Evolutionary conservation across 1,140 invertebrate genomes (phyloP).

Genomic region (Ectropis grisescens): DNA sequence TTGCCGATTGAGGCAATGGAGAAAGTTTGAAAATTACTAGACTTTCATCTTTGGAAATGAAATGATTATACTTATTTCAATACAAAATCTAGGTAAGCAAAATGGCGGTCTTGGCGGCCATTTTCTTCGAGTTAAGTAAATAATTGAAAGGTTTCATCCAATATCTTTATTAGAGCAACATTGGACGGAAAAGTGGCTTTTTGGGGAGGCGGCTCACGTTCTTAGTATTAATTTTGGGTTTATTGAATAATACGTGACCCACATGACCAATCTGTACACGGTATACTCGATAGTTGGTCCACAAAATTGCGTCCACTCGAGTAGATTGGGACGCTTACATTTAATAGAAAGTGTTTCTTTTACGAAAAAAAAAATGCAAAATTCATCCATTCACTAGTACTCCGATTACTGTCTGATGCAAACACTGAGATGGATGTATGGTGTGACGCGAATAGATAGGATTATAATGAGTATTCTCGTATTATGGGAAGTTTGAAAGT

Average conservation of each 20-base stretch:
- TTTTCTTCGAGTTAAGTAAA: no score
- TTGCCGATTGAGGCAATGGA: slow-evolving; percentile 13
- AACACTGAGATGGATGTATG: no score
- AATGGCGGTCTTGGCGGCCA: not conserved
- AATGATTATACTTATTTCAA: slow-evolving; percentile 18
- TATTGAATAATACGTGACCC: slow-evolving; percentile 58
- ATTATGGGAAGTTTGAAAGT: no score
- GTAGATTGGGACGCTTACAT: slow-evolving; percentile 25
- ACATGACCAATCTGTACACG: slow-evolving; percentile 31
- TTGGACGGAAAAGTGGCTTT: slow-evolving; percentile 29
- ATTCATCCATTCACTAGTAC: no score
- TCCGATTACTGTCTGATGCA: no score
- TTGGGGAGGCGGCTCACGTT: slow-evolving; percentile 32
- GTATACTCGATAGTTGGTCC: slow-evolving; percentile 19
- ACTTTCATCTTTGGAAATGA: slow-evolving; percentile 12
- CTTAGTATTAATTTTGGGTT: slow-evolving; percentile 54
- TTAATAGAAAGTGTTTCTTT: slow-evolving; percentile 19
- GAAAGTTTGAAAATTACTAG: slow-evolving; percentile 14
- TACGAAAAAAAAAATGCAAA: no score
- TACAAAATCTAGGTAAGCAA: not conserved
- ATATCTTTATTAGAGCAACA: slow-evolving; percentile 37
- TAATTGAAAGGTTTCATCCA: slow-evolving; percentile 7
- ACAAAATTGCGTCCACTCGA: slow-evolving; percentile 27
- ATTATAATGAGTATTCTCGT: no score
- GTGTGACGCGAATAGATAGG: no score